A percentile compares a stretch with the other conserved stretches of the same genome.
phyloP scores from a whole-genome alignment of 2,888 invertebrate genomes.

The Andrena minutula region DNA sequence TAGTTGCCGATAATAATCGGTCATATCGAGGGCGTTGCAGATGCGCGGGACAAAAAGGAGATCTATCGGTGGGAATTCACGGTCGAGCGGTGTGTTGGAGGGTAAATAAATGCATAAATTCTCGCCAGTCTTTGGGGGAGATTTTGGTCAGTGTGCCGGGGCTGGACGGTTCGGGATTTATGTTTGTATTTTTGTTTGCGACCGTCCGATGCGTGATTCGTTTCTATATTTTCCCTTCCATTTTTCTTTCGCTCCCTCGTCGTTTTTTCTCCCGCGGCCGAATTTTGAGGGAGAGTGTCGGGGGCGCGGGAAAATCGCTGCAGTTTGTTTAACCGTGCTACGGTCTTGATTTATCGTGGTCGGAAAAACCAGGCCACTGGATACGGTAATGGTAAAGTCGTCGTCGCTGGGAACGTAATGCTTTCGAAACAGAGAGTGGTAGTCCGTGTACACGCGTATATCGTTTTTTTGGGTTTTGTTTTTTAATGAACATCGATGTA shows the following conservation, averaged over 20 bases:
- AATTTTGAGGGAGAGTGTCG: slow-evolving; percentile 42
- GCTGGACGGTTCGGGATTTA: slow-evolving; percentile 36
- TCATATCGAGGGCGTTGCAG: neutral
- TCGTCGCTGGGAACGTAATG: slow-evolving; percentile 19
- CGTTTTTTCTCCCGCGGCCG: neutral
- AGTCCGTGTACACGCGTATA: neutral
- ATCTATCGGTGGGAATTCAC: slow-evolving; percentile 31
- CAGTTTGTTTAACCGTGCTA: slow-evolving; percentile 53
- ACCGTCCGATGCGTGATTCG: slow-evolving; percentile 34
- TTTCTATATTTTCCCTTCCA: slow-evolving; percentile 27
- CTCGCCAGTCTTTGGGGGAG: slow-evolving; percentile 19
- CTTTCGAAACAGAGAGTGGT: slow-evolving; percentile 19
- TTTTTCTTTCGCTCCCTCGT: slow-evolving; percentile 6
- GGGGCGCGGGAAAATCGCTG: slow-evolving; percentile 38
- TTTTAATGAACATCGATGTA: slow-evolving; percentile 26
- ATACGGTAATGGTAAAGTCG: slow-evolving; percentile 48
- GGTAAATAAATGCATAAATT: slow-evolving; percentile 56
- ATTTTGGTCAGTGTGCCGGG: slow-evolving; percentile 54
- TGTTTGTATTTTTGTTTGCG: slow-evolving; percentile 49
- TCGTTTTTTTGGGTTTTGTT: slow-evolving; percentile 5
- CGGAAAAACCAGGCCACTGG: slow-evolving; percentile 39
- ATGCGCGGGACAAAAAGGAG: neutral
- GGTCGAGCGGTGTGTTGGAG: slow-evolving; percentile 4
- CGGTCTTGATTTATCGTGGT: slow-evolving; percentile 49
- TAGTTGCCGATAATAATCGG: neutral